These are phyloP conservation scores for Frankliniella intonsa DNA, from an alignment of 2,888 invertebrate genomes.

Conservation along the genomic window DNA sequence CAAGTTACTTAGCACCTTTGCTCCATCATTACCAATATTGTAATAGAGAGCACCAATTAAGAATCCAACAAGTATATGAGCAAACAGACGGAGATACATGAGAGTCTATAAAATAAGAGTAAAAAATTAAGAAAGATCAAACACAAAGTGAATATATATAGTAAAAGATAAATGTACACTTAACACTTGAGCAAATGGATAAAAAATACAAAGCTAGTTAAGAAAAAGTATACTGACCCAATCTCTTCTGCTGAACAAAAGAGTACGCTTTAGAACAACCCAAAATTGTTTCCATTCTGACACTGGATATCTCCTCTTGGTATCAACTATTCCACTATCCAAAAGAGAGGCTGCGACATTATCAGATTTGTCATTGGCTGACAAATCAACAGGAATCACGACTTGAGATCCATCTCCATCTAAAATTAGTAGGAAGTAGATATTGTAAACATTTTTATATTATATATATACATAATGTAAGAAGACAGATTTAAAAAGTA, in stretches of 20 bases:
- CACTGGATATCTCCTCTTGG: conserved; percentile 65
- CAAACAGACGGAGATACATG: conserved; percentile 89
- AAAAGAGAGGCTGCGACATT: conserved; percentile 66
- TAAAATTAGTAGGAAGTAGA: conserved; percentile 37
- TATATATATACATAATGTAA: not conserved
- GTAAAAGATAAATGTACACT: conserved; percentile 25
- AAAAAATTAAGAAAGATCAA: conserved; percentile 28
- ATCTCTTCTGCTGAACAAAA: conserved; percentile 81
- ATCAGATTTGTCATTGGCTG: conserved; percentile 57
- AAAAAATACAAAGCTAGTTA: not conserved
- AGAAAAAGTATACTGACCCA: conserved; percentile 59
- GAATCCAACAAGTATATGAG: conserved; percentile 88
- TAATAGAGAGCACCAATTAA: conserved; percentile 93
- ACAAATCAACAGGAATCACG: conserved; percentile 55
- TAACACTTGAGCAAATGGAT: conserved; percentile 28
- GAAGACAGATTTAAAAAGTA: not conserved
- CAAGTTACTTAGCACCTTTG: conserved; percentile 91
- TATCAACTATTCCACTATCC: conserved; percentile 59
- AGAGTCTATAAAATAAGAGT: conserved; percentile 67
- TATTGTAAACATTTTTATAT: conserved; percentile 9
- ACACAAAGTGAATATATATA: conserved; percentile 34
- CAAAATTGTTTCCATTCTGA: conserved; percentile 79
- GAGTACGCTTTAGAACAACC: conserved; percentile 78
- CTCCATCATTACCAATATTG: conserved; percentile 92
- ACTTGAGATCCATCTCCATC: conserved; percentile 48